Conservation (phyloP, 2,888 invertebrate genomes). For the Galerucella pusilla region DNA sequence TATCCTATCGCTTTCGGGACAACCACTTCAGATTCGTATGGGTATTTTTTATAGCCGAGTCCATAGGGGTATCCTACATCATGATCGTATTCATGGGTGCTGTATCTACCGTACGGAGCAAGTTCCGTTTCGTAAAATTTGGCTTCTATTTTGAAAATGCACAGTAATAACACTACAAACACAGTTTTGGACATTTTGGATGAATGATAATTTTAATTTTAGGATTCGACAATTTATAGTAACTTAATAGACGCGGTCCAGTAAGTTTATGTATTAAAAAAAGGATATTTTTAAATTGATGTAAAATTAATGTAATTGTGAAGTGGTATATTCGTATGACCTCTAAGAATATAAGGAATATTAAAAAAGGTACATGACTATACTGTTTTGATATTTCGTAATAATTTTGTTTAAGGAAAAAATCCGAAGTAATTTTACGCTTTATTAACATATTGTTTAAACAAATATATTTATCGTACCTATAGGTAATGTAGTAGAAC, state of each 20-base stretch:
- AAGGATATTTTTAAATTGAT: slow-evolving; percentile 17
- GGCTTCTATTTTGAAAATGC: slow-evolving; percentile 9
- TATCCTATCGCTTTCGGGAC: slow-evolving; percentile 25
- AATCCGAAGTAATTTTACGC: slow-evolving; percentile 33
- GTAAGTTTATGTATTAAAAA: slow-evolving; percentile 15
- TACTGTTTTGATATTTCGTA: slow-evolving; percentile 29
- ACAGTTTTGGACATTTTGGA: slow-evolving; percentile 17
- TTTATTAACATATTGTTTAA: slow-evolving; percentile 34
- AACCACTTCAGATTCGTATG: background rate
- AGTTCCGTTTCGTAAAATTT: slow-evolving; percentile 26
- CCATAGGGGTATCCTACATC: slow-evolving; percentile 22
- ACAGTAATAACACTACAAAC: background rate
- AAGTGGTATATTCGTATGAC: slow-evolving; percentile 18
- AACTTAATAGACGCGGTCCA: slow-evolving; percentile 10
- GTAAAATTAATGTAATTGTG: background rate
- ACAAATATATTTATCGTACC: slow-evolving; percentile 21
- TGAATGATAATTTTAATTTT: slow-evolving; percentile 5
- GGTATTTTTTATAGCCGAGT: slow-evolving; percentile 22
- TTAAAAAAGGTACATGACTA: slow-evolving; percentile 27
- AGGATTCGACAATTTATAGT: slow-evolving; percentile 20
- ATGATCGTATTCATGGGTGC: slow-evolving; percentile 28
- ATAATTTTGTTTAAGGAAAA: slow-evolving; percentile 23
- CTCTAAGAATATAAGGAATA: slow-evolving; percentile 18
- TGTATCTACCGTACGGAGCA: slow-evolving; percentile 22
- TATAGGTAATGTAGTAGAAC: background rate